Percentiles rank a stretch among this genome's conserved stretches.
Evolutionary conservation across 1,140 invertebrate species (phyloP).

Genomic region (Caenorhabditis briggsae): DNA sequence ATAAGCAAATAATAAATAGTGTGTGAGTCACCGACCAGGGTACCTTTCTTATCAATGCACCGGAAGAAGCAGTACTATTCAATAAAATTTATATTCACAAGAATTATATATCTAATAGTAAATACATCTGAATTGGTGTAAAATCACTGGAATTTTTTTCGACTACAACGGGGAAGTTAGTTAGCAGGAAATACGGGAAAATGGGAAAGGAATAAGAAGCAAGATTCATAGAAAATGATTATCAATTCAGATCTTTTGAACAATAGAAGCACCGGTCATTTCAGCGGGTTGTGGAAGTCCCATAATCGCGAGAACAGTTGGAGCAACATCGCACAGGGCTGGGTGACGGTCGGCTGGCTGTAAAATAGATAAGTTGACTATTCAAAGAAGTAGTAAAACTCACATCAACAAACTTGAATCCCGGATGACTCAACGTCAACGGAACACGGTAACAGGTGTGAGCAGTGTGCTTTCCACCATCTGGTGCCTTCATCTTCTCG

Average conservation of each 20-base stretch:
- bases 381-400: background rate
- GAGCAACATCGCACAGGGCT: slow-evolving; percentile 80
- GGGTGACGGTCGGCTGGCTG: slow-evolving; percentile 70
- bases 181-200: background rate
- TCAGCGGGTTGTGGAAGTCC: slow-evolving; percentile 78
- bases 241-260: slow-evolving; percentile 67
- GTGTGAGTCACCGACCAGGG: background rate
- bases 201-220: background rate
- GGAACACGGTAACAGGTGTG: slow-evolving; percentile 79
- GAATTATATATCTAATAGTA: background rate
- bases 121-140: slow-evolving; percentile 6
- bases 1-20: slow-evolving; percentile 24
- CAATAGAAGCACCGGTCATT: slow-evolving; percentile 79
- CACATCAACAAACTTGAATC: slow-evolving; percentile 71
- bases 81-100: background rate
- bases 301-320: slow-evolving; percentile 79
- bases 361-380: background rate
- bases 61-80: background rate
- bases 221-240: slow-evolving; percentile 36
- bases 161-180: slow-evolving; percentile 10
- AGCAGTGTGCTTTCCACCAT: slow-evolving; percentile 79
- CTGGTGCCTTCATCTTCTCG: slow-evolving; percentile 79
- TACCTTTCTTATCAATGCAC: too few relatives aligned
- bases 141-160: slow-evolving; percentile 37
- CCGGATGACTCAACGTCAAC: slow-evolving; percentile 76